These are phyloP conservation scores for Leptocoma aspasia DNA, from an alignment of 2,113 vertebrate species.

Conservation along the genomic window DNA sequence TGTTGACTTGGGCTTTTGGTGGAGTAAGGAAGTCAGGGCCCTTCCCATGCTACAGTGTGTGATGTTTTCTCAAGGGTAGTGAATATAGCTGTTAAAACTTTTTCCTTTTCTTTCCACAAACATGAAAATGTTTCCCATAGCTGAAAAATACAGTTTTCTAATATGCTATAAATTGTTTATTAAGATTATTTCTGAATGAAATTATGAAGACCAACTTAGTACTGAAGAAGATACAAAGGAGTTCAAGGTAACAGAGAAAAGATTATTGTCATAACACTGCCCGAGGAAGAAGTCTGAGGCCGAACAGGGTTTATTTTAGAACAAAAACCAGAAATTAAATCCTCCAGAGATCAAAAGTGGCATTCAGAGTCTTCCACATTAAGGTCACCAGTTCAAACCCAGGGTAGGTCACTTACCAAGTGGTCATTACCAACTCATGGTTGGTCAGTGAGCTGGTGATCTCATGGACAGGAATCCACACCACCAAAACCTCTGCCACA, in stretches of 20 bases:
- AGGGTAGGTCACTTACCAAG: slow-evolving; percentile 2
- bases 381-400: slow-evolving; percentile 49
- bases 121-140: not conserved
- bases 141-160: not conserved
- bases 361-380: not conserved
- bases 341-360: not conserved
- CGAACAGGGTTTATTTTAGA: slow-evolving; percentile 14
- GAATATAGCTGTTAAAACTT: not conserved
- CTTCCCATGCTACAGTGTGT: not conserved
- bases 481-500: slow-evolving; percentile 39
- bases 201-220: not conserved
- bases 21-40: not conserved
- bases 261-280: not conserved
- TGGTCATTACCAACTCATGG: not conserved
- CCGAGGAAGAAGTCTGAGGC: not conserved
- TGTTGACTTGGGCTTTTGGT: slow-evolving; percentile 1
- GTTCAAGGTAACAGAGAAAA: not conserved
- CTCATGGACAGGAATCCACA: slow-evolving; percentile 17
- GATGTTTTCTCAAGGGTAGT: not conserved
- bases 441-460: slow-evolving; percentile 14
- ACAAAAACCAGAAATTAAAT: not conserved
- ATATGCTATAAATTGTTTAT: not conserved
- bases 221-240: not conserved
- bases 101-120: not conserved
- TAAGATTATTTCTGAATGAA: not conserved